These are phyloP conservation scores for Coenonympha arcania DNA, from an alignment of 2,888 invertebrate species.

Conservation along the genomic window DNA sequence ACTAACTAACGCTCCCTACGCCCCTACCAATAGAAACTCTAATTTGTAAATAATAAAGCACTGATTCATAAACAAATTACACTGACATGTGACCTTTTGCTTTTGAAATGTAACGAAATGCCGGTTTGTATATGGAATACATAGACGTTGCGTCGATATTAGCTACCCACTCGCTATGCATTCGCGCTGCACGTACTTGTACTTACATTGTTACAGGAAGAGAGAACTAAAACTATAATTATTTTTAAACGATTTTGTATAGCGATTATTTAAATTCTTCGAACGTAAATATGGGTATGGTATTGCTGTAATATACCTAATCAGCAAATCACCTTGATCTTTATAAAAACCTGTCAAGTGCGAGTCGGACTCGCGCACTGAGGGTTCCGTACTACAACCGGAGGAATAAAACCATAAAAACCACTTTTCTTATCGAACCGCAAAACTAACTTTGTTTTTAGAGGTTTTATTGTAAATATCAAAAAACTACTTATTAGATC, in stretches of 20 bases:
- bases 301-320: too few species aligned
- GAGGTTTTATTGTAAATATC: too few species aligned
- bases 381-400: too few species aligned
- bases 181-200: not conserved
- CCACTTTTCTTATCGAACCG: too few species aligned
- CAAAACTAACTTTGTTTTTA: too few species aligned
- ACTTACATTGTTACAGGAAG: not conserved
- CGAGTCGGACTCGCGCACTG: too few species aligned
- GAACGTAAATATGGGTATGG: too few species aligned
- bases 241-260: not conserved
- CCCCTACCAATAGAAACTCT: constrained; percentile 15
- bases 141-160: not conserved
- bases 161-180: constrained; percentile 1
- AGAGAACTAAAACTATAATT: not conserved
- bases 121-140: not conserved
- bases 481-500: too few species aligned
- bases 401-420: too few species aligned
- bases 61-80: not conserved
- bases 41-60: not conserved
- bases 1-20: not conserved
- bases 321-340: too few species aligned
- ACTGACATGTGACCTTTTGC: not conserved
- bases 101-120: not conserved
- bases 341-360: too few species aligned
- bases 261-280: not conserved